Base-by-base conservation (phyloP, 2,888 invertebrate genomes). In the Ramazzottius varieornatus region DNA sequence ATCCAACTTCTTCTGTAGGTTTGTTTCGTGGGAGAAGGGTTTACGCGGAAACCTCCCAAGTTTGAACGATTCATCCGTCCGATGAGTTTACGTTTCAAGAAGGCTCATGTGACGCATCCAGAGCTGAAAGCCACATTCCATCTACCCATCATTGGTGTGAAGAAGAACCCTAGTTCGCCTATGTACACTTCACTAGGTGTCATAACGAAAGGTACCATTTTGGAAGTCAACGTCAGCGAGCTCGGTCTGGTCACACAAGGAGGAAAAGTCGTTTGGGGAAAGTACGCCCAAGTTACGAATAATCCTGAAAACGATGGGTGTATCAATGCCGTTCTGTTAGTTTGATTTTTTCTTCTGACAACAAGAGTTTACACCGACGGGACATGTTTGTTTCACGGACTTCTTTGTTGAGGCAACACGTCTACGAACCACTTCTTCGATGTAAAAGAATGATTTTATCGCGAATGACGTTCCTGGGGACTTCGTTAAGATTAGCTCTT, bases 251-350 rank as follows among this genome's bases (percentile, higher is more conserved):
- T 99, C 1, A 99, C 98, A 0, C 93, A 94, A 76, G 88, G 90
- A 8, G 98, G 98, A 67, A 99, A 94, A 82, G 93, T 99, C 64
- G 91, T 99, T 0, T 98, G 98, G 98, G 98, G 96, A 67, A 98
- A 99, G 81, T 98, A 92, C 75, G 98, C 98, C 0, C 98, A 96
- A 78, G 94, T 98, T 29, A 96, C 96, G 0, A 99, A 99, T 77
- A 90, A 96, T 79, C 98, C 98, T 0, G 98, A 98, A 77, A 98
- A 98, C 78, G 98, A 98, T 81, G 98, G 98, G 29, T 96, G 94
- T 74, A 93, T 99, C 67, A 99, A 99, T 80, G 94, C 96, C 74
- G 89, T 99, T 67, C 81, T 99, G 68, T 81, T 99, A 75, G 88
- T 98, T 69, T 96, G 83, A 65, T 33, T 32, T 46, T 40, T 13